phyloP scores from a whole-genome alignment of 30 jellyfish, hydroid and myxozoan genomes.

The Sanderia malayensis region DNA sequence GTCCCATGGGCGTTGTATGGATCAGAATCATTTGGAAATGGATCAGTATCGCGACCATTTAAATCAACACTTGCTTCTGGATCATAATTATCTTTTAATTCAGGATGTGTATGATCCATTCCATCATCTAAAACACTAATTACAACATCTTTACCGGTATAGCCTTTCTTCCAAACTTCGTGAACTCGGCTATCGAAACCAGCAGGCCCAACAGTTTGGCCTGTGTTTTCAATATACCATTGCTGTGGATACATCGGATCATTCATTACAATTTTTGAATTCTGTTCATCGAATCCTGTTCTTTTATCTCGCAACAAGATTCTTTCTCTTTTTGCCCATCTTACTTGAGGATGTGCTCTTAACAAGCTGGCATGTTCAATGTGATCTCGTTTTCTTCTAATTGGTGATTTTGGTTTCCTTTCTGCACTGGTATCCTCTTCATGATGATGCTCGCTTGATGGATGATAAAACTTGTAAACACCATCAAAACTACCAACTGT shows the following conservation, averaged over 20 bases:
- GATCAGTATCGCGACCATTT: conserved; percentile 92
- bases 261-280: conserved; percentile 17
- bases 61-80: conserved; percentile 88
- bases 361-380: conserved; percentile 73
- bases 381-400: conserved; percentile 73
- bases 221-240: conserved; percentile 84
- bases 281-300: conserved; percentile 23
- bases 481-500: conserved; percentile 74
- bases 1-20: conserved; percentile 99
- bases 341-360: conserved; percentile 78
- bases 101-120: conserved; percentile 98
- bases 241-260: conserved; percentile 74
- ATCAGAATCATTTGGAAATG: conserved; percentile 95
- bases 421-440: conserved; percentile 31
- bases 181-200: conserved; percentile 70
- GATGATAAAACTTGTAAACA: conserved; percentile 67
- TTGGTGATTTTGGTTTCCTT: conserved; percentile 14
- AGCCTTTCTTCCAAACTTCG: conserved; percentile 86
- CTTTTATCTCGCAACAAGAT: conserved; percentile 81
- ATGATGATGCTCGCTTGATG: conserved; percentile 16
- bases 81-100: conserved; percentile 83
- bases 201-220: conserved; percentile 94
- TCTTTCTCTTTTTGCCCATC: conserved; percentile 76
- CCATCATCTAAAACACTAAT: conserved; percentile 96
- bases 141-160: conserved; percentile 88